These are phyloP conservation scores for Hyperoodon ampullatus DNA, from an alignment of 2,113 vertebrate species.

Conservation along the genomic window DNA sequence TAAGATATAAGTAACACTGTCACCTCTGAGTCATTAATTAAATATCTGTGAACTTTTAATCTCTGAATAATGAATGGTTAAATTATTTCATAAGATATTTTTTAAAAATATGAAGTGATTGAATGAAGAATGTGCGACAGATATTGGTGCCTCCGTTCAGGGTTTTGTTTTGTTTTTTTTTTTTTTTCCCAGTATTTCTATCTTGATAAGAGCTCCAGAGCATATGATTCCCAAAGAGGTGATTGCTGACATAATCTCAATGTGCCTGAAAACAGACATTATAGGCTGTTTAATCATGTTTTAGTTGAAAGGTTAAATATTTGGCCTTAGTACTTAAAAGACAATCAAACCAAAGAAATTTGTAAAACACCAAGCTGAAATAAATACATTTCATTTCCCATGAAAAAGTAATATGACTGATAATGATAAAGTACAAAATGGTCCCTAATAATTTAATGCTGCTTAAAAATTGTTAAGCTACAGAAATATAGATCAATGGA, in stretches of 20 bases:
- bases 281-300: not conserved
- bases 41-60: not conserved
- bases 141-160: not conserved
- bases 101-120: not conserved
- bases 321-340: not conserved
- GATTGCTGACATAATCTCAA: not conserved
- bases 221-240: not conserved
- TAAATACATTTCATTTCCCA: not conserved
- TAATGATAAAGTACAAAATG: not conserved
- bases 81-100: not conserved
- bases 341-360: not conserved
- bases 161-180: not conserved
- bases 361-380: not conserved
- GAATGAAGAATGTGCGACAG: not conserved
- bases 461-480: not conserved
- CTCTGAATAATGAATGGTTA: not conserved
- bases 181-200: not conserved
- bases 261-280: not conserved
- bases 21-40: not conserved
- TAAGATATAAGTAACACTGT: not conserved
- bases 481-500: too few species aligned
- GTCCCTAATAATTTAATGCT: not conserved
- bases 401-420: not conserved
- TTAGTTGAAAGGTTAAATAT: not conserved
- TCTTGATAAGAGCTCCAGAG: not conserved